phyloP scores from a whole-genome alignment of 2,113 vertebrate species.

The Pollachius pollachius region DNA sequence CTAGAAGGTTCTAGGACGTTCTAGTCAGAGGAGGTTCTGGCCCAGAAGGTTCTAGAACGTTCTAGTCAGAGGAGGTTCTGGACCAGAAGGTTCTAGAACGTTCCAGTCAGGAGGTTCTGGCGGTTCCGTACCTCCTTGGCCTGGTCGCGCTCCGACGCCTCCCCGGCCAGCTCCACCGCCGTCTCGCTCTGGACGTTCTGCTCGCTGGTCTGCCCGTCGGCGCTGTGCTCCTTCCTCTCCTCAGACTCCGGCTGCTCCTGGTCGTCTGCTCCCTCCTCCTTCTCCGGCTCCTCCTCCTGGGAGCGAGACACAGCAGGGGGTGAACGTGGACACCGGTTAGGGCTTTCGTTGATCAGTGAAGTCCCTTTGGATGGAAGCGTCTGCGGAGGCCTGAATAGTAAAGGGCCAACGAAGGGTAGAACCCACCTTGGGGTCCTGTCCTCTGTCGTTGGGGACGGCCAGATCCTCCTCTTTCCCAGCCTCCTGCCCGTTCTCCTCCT shows the following conservation, averaged over 20 bases:
- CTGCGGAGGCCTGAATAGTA: not conserved
- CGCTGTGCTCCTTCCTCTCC: constrained; percentile 82
- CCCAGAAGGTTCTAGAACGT: no score
- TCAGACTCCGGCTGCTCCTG: constrained; percentile 72
- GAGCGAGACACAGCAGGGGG: not conserved
- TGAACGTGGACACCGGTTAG: no score
- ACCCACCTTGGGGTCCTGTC: constrained; percentile 81
- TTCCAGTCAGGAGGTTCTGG: no score
- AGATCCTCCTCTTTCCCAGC: constrained; percentile 59
- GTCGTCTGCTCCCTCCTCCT: constrained; percentile 61
- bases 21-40: no score
- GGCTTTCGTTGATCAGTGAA: no score
- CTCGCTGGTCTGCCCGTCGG: constrained; percentile 82
- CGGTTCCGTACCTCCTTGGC: constrained; percentile 82
- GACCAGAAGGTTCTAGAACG: no score
- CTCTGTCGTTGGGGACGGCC: constrained; percentile 64
- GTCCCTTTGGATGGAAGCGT: no score
- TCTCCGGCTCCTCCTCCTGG: constrained; percentile 66
- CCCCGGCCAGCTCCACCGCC: constrained; percentile 88
- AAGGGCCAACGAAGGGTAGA: not conserved
- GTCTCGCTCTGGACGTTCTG: constrained; percentile 87
- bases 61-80: no score
- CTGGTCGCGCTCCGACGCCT: constrained; percentile 83
- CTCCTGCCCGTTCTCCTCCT: constrained; percentile 49
- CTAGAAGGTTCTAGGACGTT: no score